Conservation (phyloP, 2,797 vertebrate genomes). For the Cheirogaleus major region DNA sequence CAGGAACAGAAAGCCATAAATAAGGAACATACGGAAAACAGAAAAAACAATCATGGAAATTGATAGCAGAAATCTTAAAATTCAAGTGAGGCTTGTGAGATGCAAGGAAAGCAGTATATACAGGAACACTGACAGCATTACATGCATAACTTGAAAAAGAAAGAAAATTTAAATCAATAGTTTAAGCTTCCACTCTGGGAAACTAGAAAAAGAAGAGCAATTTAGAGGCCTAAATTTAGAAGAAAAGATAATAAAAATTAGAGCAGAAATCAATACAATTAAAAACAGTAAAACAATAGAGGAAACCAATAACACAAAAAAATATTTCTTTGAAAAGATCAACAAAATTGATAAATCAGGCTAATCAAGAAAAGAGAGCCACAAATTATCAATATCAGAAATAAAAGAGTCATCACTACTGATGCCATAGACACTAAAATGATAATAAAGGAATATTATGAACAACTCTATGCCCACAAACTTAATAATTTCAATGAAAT, state of each 20-base stretch:
- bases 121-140: background rate
- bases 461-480: background rate
- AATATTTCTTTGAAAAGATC: background rate
- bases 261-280: background rate
- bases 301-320: background rate
- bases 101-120: background rate
- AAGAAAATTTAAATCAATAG: background rate
- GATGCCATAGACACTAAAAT: background rate
- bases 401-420: background rate
- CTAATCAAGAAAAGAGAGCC: background rate
- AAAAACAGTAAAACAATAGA: background rate
- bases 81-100: background rate
- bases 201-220: background rate
- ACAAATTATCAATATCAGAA: background rate
- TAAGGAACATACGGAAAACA: background rate
- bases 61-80: background rate
- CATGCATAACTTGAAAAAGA: conserved; percentile 17
- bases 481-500: background rate
- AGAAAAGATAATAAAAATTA: background rate
- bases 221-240: background rate
- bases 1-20: background rate
- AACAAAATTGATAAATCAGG: background rate
- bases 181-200: background rate
- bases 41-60: background rate
- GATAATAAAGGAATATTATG: background rate